A percentile compares a stretch with the other conserved stretches of the same genome.
Conservation (phyloP, 2,888 invertebrate genomes). For the Heliconius cydno region DNA sequence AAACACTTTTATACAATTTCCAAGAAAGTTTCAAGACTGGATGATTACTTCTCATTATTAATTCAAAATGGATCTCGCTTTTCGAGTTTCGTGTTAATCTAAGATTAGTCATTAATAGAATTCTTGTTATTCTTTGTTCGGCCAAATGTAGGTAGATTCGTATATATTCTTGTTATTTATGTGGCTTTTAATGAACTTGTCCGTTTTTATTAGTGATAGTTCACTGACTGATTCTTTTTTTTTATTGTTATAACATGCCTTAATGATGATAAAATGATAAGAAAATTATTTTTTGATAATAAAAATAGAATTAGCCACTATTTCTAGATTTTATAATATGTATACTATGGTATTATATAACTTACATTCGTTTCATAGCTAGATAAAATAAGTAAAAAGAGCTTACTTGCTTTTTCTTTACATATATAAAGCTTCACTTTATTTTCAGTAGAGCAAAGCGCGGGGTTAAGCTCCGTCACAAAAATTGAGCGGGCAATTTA, state of each 20-base stretch:
- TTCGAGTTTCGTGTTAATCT: slow-evolving; percentile 55
- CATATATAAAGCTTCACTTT: background rate
- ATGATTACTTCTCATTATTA: slow-evolving; percentile 74
- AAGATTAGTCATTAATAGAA: slow-evolving; percentile 73
- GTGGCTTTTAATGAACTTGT: slow-evolving; percentile 43
- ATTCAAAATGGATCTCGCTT: slow-evolving; percentile 38
- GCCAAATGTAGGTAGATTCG: slow-evolving; percentile 36
- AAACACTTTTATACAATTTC: slow-evolving; percentile 66
- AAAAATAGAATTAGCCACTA: slow-evolving; percentile 49
- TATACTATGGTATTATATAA: background rate
- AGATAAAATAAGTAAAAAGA: no score
- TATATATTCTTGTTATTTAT: slow-evolving; percentile 52
- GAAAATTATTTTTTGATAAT: slow-evolving; percentile 26
- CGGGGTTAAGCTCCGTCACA: no score
- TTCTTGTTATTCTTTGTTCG: slow-evolving; percentile 64
- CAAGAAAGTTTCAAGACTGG: slow-evolving; percentile 62
- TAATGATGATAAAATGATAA: slow-evolving; percentile 29
- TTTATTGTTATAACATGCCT: slow-evolving; percentile 30
- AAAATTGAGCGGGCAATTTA: no score
- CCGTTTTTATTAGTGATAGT: slow-evolving; percentile 35
- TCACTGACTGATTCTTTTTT: slow-evolving; percentile 31
- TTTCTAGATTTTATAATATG: background rate
- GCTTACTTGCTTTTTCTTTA: no score
- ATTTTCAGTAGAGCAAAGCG: background rate
- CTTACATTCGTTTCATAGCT: background rate